Percentiles rank a stretch among this genome's conserved stretches.
phyloP scores from a whole-genome alignment of 1,140 invertebrate genomes.

The Venturia canescens region DNA sequence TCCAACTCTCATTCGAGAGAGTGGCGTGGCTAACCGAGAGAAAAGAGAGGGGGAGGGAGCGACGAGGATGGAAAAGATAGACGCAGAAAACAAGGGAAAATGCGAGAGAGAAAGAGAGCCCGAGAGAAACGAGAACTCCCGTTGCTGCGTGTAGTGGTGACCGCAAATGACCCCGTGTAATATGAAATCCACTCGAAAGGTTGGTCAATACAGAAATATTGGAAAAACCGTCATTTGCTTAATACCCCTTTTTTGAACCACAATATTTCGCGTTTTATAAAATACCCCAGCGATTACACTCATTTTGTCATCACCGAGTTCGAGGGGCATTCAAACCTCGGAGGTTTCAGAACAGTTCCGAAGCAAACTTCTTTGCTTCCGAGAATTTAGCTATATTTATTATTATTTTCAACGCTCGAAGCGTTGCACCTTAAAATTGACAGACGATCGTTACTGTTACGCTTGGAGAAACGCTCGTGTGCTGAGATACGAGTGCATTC shows the following conservation, averaged over 20 bases:
- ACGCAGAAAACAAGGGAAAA: not conserved
- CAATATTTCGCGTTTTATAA: not conserved
- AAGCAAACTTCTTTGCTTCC: no score
- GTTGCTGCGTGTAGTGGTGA: conserved; percentile 1
- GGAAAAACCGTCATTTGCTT: not conserved
- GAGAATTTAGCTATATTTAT: no score
- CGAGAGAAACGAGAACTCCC: not conserved
- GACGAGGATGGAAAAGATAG: not conserved
- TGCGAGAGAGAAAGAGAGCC: not conserved
- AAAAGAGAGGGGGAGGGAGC: not conserved
- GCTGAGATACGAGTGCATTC: no score
- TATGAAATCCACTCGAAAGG: not conserved
- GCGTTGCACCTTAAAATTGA: no score
- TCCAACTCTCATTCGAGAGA: conserved; percentile 27
- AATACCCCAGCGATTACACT: no score
- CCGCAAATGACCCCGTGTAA: conserved; percentile 21
- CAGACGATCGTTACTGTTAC: no score
- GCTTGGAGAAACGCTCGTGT: no score
- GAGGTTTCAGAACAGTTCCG: no score
- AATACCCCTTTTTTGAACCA: not conserved
- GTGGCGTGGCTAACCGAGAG: not conserved
- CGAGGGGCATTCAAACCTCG: no score
- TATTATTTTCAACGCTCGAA: no score
- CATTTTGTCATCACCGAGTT: no score
- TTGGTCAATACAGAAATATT: not conserved